Base-by-base conservation (phyloP, 2,888 invertebrate species). In the Epistrophe eligans region DNA sequence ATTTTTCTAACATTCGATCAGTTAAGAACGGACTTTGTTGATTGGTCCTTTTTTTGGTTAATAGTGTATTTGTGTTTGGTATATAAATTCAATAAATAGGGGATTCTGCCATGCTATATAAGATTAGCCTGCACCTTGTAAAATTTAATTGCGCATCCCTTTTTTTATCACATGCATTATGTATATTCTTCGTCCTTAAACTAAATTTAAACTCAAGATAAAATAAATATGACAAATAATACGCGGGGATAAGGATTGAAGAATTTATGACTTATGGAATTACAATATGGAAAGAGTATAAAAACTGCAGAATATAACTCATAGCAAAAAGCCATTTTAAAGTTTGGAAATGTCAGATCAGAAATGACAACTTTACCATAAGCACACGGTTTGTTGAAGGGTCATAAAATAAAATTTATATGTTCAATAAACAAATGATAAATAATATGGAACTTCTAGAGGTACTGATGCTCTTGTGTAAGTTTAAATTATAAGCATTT, bases 1-100 rank as follows among this genome's bases (percentile, higher is more conserved):
- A 87, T 87, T 87, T 72, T 74, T 76, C 71, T 57, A 79, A 67
- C 55, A 76, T 83, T 79, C 87, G 87, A 87, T 87, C 83, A 83
- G 87, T 87, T 87, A 87, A 87, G 87, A 79, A 71, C 50, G 55
- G 73, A 62, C 77, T 73, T 32, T 81, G 72, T 81, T 60, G 62
- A 81, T 73, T 73, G 77, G 72, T 67, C 72, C 67, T 70, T 58
- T 35, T 58, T 35, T 70, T 43, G 6, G 13, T 38, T 19, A 67
- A 50, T 67, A 24, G 40, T 58, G 55, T 24, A 66, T 28, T 60
- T 43, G 55, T 58, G 11, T 60, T 70, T 67, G 28, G 15, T 32
- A 15, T 55, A 24, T 24, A 28, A 35, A 19, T 28, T 45, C 24
- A 24, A 43, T 28, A 19, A 32, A 17, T n/a, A 38, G 24, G 13